Evolutionary conservation across 2,888 invertebrate genomes (phyloP).

Genomic region (Coelinius sp.): DNA sequence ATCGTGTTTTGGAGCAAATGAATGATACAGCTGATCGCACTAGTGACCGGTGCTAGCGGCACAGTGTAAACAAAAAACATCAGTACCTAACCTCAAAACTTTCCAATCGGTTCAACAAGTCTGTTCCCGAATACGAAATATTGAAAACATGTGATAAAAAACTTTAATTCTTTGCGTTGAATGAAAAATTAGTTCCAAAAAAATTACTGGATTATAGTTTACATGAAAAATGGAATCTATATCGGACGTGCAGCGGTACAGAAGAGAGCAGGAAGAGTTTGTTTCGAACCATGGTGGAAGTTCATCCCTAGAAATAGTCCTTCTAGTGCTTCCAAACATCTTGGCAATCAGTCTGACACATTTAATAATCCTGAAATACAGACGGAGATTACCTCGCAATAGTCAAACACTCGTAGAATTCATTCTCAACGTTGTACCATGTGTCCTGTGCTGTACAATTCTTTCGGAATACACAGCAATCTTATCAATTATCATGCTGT

Average conservation of each 20-base stretch:
- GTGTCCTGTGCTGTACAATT: slow-evolving; percentile 63
- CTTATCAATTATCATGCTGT: background rate
- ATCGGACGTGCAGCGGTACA: slow-evolving; percentile 55
- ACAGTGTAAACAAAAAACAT: background rate
- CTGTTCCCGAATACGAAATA: background rate
- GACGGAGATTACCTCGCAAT: slow-evolving; percentile 48
- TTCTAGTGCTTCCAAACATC: slow-evolving; percentile 58
- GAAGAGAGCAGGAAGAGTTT: slow-evolving; percentile 62
- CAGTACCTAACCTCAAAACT: background rate
- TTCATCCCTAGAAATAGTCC: slow-evolving; percentile 58
- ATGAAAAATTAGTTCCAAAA: too few species aligned
- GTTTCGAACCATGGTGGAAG: slow-evolving; percentile 65
- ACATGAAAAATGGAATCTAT: slow-evolving; percentile 22
- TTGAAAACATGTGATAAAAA: background rate
- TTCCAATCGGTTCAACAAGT: background rate
- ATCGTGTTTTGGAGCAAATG: background rate
- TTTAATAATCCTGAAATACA: slow-evolving; percentile 53
- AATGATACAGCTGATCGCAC: background rate
- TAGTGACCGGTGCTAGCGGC: background rate
- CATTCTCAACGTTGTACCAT: slow-evolving; percentile 58
- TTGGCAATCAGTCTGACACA: slow-evolving; percentile 57
- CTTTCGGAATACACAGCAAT: slow-evolving; percentile 53
- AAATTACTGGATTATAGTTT: too few species aligned
- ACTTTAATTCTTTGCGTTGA: too few species aligned
- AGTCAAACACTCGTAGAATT: slow-evolving; percentile 62